These are phyloP conservation scores for Theretra japonica DNA, from an alignment of 2,888 invertebrate species.

Conservation along the genomic window DNA sequence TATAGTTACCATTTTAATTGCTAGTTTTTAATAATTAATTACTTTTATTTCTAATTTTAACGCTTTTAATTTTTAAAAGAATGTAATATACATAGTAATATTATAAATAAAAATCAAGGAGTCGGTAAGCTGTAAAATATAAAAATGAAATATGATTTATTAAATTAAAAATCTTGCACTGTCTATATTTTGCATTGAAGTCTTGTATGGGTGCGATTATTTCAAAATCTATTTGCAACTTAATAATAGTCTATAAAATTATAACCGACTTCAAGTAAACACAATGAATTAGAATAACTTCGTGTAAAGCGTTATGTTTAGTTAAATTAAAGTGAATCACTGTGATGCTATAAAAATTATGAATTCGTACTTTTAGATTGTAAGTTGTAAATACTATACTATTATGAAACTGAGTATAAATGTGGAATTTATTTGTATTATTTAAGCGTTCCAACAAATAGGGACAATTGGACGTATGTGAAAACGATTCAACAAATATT, in stretches of 20 bases:
- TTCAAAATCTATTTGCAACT: too few relatives aligned
- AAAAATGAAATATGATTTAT: background rate
- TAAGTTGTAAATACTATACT: constrained; percentile 45
- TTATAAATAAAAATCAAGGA: background rate
- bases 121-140: background rate
- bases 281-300: constrained; percentile 15
- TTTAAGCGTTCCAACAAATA: background rate
- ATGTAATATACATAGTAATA: background rate
- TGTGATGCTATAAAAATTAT: constrained; percentile 78
- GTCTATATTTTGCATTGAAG: background rate
- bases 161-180: background rate
- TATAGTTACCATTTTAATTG: background rate
- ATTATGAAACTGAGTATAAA: constrained; percentile 12
- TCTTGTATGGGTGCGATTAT: background rate
- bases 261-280: constrained; percentile 3
- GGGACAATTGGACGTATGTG: background rate
- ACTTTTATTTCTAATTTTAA: background rate
- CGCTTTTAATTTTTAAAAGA: background rate
- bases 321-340: constrained; percentile 67
- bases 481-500: too few relatives aligned
- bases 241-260: too few relatives aligned
- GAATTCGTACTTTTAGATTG: constrained; percentile 48
- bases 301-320: constrained; percentile 27
- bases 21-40: background rate
- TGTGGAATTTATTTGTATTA: constrained; percentile 29